Conservation (phyloP, 1,140 invertebrate species). For the Choristoneura fumiferana region DNA sequence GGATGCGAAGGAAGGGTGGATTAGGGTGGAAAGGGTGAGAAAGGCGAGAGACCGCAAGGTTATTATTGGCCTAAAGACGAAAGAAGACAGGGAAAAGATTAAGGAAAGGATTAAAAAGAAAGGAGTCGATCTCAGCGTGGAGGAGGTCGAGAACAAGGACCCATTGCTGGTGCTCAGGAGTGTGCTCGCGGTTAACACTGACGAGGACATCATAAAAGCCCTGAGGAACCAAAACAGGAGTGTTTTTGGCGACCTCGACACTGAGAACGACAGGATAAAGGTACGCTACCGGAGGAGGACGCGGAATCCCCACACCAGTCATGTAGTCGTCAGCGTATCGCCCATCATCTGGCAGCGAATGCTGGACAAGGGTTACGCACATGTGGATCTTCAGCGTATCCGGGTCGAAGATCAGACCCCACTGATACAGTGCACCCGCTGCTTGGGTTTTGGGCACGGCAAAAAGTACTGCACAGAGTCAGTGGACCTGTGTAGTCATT, state of each 20-base stretch:
- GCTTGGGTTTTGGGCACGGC: constrained; percentile 22
- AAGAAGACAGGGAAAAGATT: background rate
- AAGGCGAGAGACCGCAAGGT: too few relatives aligned
- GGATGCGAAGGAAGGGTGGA: too few relatives aligned
- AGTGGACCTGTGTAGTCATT: constrained; percentile 21
- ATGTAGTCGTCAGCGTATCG: constrained; percentile 19
- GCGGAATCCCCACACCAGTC: constrained; percentile 20
- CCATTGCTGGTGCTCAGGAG: constrained; percentile 22
- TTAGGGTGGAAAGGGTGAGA: too few relatives aligned
- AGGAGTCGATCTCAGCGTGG: background rate
- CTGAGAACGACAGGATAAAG: constrained; percentile 17
- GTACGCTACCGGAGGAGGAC: constrained; percentile 20
- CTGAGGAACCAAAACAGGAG: constrained; percentile 25
- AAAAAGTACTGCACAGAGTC: constrained; percentile 18
- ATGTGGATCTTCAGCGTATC: constrained; percentile 12
- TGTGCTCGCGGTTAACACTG: constrained; percentile 14
- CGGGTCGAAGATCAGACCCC: constrained; percentile 26
- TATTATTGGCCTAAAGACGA: background rate
- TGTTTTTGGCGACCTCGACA: constrained; percentile 3
- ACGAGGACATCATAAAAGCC: constrained; percentile 27
- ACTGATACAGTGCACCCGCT: constrained; percentile 27
- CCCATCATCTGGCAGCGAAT: constrained; percentile 8
- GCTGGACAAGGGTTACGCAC: background rate
- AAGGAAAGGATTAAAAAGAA: background rate
- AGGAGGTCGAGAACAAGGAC: constrained; percentile 20